Conservation (phyloP, 2,888 invertebrate genomes). For the Anthrax anthrax region DNA sequence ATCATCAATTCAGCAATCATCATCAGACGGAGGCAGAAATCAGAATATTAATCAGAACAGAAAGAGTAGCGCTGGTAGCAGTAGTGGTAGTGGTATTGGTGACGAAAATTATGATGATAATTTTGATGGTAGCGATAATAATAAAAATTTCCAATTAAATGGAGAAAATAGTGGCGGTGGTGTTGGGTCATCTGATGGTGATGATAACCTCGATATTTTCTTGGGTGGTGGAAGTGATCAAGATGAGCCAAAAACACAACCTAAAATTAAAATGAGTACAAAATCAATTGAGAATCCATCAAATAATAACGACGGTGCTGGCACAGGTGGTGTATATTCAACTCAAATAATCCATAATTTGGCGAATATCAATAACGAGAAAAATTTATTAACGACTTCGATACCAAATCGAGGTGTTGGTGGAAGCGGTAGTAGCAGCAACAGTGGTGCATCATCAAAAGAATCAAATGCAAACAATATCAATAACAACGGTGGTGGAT, state of each 20-base stretch:
- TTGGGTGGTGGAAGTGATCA: constrained; percentile 6
- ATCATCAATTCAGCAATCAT: constrained; percentile 20
- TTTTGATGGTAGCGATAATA: constrained; percentile 2
- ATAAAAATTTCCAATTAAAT: not conserved
- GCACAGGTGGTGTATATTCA: constrained; percentile 28
- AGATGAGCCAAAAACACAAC: constrained; percentile 19
- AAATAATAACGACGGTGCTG: constrained; percentile 5
- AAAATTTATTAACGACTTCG: constrained; percentile 13
- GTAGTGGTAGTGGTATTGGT: constrained; percentile 5
- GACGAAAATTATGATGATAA: constrained; percentile 7
- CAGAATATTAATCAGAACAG: constrained; percentile 10
- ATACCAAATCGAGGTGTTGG: constrained; percentile 9
- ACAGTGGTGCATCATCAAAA: not conserved
- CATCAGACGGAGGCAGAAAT: constrained; percentile 4
- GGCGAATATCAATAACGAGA: constrained; percentile 43
- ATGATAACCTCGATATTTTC: constrained; percentile 6
- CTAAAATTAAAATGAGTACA: constrained; percentile 19
- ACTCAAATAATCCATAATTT: constrained; percentile 44
- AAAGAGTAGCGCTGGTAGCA: constrained; percentile 3
- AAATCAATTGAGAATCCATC: constrained; percentile 15
- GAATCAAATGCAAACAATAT: not conserved
- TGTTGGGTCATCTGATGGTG: constrained; percentile 1
- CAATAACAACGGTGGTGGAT: not conserved
- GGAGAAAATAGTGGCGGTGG: constrained; percentile 8
- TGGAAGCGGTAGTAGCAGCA: not conserved